A percentile compares a stretch with the other conserved stretches of the same genome.
Conservation (phyloP, 2,888 invertebrate genomes). For the Timema cristinae region DNA sequence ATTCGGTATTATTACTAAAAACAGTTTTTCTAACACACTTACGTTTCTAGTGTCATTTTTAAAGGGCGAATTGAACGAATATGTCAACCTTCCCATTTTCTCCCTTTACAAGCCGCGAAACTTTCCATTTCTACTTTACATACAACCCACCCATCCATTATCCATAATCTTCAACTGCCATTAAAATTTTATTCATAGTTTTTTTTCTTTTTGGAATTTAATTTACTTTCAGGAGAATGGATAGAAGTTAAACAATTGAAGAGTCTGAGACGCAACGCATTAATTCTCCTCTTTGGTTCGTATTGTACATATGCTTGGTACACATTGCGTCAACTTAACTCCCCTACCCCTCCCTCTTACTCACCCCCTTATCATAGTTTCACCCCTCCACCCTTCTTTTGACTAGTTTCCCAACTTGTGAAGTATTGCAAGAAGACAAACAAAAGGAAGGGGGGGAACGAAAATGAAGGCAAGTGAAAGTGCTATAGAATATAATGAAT, state of each 20-base stretch:
- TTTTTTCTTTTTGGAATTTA: constrained; percentile 7
- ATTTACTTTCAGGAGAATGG: neutral
- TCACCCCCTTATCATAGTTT: neutral
- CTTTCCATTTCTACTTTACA: constrained; percentile 1
- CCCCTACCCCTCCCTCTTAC: neutral
- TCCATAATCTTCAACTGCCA: constrained; percentile 3
- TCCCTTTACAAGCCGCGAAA: too few species aligned
- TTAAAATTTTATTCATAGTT: constrained; percentile 17
- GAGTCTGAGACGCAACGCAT: neutral
- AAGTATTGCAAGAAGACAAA: constrained; percentile 6
- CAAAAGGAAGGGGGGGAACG: neutral
- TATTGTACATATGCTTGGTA: too few species aligned
- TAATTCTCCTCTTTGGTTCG: neutral
- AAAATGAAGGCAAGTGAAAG: too few species aligned
- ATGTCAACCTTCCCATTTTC: too few species aligned
- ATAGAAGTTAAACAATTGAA: constrained; percentile 15
- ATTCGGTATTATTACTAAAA: too few species aligned
- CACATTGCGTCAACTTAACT: too few species aligned
- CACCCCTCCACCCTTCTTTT: neutral
- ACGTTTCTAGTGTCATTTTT: too few species aligned
- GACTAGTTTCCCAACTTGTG: neutral
- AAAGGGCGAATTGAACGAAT: too few species aligned
- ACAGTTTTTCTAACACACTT: too few species aligned
- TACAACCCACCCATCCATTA: constrained; percentile 1
- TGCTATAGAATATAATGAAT: too few species aligned